Base-by-base conservation (phyloP, 2,888 invertebrate genomes). In the Acleris literana region DNA sequence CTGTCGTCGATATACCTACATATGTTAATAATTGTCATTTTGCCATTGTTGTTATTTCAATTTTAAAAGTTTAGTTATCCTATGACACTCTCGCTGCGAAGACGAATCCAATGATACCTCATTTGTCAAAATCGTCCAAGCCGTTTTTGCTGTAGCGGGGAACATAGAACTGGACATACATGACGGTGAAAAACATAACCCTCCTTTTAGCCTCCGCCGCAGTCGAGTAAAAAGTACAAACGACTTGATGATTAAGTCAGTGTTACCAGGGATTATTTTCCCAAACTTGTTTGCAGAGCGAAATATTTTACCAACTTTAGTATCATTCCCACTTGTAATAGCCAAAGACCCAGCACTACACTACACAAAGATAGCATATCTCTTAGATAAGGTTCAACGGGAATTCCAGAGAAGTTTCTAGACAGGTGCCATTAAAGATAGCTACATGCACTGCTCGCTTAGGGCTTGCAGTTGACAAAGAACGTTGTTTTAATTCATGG, bases 371-470 rank as follows among this genome's bases (percentile, higher is more conserved):
- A 56, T 49, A 49, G 48, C 48, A 63, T 63, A 56, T 48, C 52
- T 43, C n/a, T 46, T 17, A 61, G 65, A 66, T 66, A 66, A 66
- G 61, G 56, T 61, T 20, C 17, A 25, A 46, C 44, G 20, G 49
- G 49, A 43, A 63, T 63, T 63, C 51, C 56, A 56, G 51, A 52
- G 44, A 61, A 56, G 43, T 66, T 61, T 57, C 61, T 56, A 66
- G 65, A 66, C 61, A 66, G 60, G 61, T 66, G 65, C 56, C 65
- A 66, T 64, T 64, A 52, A 33, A 61, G 65, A 66, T 65, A 66
- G 20, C 51, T 39, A 48, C 56, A 65, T 49, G 55, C 55, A 57
- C 51, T 65, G 51, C 46, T 56, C 29, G 57, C 51, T 33, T 49
- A 49, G 46, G 57, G 46, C 17, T 29, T 60, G 65, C 52, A 46